These are phyloP conservation scores for Drosophila flavopinicola DNA, from an alignment of 2,888 invertebrate genomes.

Conservation along the genomic window DNA sequence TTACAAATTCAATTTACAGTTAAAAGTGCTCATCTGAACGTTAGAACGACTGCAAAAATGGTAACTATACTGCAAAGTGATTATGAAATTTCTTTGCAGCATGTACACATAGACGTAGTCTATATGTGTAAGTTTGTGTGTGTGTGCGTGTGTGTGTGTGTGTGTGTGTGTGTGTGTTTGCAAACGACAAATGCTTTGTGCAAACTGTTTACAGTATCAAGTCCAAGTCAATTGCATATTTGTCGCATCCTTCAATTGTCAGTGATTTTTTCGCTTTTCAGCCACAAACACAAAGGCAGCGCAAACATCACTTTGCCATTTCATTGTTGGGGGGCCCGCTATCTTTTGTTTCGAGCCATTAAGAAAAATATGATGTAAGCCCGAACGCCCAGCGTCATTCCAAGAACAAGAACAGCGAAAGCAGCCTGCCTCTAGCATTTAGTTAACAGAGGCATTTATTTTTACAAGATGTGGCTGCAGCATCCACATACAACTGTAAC, in stretches of 20 bases:
- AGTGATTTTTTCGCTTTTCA: constrained; percentile 30
- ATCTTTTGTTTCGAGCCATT: constrained; percentile 63
- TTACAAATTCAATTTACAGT: constrained; percentile 3
- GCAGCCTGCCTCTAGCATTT: constrained; percentile 32
- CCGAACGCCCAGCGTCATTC: constrained; percentile 33
- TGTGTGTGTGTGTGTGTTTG: constrained; percentile 13
- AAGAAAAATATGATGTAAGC: constrained; percentile 77
- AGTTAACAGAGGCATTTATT: constrained; percentile 69
- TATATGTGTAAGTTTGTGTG: constrained; percentile 5
- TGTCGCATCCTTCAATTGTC: constrained; percentile 51
- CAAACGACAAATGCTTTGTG: constrained; percentile 15
- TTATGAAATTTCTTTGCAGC: constrained; percentile 63
- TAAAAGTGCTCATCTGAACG: constrained; percentile 14
- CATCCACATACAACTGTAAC: constrained; percentile 56
- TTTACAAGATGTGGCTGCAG: constrained; percentile 69
- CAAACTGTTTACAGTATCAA: constrained; percentile 53
- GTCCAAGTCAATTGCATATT: constrained; percentile 60
- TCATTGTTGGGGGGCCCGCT: constrained; percentile 12
- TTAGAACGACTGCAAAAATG: constrained; percentile 56
- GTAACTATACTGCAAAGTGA: constrained; percentile 60
- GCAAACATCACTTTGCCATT: constrained; percentile 41
- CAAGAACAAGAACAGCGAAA: constrained; percentile 9
- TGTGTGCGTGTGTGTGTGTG: neutral
- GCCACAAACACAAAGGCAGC: constrained; percentile 24
- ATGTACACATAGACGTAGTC: too few species aligned